Percentiles rank a stretch among this genome's conserved stretches.
Evolutionary conservation across 2,797 vertebrate species (phyloP).

Genomic region (Phataginus tricuspis): DNA sequence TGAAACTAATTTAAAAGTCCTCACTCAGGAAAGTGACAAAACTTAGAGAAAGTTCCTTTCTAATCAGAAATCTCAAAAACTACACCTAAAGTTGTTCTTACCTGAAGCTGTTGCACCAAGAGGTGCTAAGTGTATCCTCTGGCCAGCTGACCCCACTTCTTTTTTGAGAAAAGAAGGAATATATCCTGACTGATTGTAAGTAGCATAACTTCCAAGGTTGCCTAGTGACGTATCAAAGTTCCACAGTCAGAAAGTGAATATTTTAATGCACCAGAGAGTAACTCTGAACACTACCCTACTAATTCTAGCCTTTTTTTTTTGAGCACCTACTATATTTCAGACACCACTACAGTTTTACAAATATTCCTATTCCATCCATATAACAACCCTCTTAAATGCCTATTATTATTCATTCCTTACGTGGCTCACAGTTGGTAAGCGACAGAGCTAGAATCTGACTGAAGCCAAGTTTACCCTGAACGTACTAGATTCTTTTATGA

Average conservation of each 20-base stretch:
- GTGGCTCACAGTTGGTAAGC: not conserved
- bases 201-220: conserved; percentile 79
- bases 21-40: not conserved
- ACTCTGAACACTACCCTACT: not conserved
- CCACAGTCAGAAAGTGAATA: conserved; percentile 58
- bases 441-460: not conserved
- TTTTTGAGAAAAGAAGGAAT: conserved; percentile 95
- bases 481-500: not conserved
- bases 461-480: not conserved
- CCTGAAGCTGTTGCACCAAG: conserved; percentile 88
- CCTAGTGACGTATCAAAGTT: conserved; percentile 78
- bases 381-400: not conserved
- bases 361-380: not conserved
- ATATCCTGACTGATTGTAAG: conserved; percentile 85
- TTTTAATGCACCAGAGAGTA: not conserved
- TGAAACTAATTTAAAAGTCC: not conserved
- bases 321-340: not conserved
- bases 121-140: conserved; percentile 94
- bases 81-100: conserved; percentile 81
- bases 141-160: conserved; percentile 95
- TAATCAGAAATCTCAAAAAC: not conserved
- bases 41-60: not conserved
- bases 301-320: not conserved
- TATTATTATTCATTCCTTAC: rapidly evolving
- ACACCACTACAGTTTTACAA: not conserved